Base-by-base conservation (phyloP, 2,113 vertebrate genomes). In the Prunella fulvescens region DNA sequence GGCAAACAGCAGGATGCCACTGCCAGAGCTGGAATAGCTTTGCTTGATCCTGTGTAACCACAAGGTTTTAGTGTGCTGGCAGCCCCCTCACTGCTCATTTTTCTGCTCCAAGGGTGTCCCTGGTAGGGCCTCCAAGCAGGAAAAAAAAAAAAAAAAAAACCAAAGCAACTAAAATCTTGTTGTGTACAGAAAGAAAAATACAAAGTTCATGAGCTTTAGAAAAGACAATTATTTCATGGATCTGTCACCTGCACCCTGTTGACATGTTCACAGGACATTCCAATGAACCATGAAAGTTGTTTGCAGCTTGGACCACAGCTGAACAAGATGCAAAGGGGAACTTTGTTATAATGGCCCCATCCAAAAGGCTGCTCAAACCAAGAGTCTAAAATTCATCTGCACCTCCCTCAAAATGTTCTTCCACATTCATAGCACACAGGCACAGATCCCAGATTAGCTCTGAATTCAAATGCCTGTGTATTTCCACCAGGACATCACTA, bases 341-440 rank as follows among this genome's bases (percentile, higher is more conserved):
- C 29, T 77, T 54, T 87, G 11, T 69, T 51, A 15, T 22, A 12
- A 19, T 58, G 20, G 14, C 31, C 62, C 26, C 26, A 69, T 69
- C 78, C 45, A 48, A 76, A 91, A 76, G 22, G 37, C 61, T 86
- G 48, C 12, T 69, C 13, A 4, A 72, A 92, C 16, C 23, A 39
- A 24, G 39, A 95, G 25, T 22, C 48, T 40, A 88, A 88, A 88
- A 58, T 29, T 72, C 39, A 60, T 67, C 13, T 76, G n/a, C 28
- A 35, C 10, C 28, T 79, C 50, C 23, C 23, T 29, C 14, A 5
- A 3, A 31, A 60, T 12, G 16, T 53, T 29, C 35, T 19, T 83
- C 35, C 19, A 24, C 0, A 0, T 42, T 69, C 69, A 39, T 0
- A 35, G 22, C 11, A 40, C 3, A 28, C 4, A 64, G 18, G 7